phyloP scores from a whole-genome alignment of 2,113 vertebrate species.

The Festucalex cinctus region DNA sequence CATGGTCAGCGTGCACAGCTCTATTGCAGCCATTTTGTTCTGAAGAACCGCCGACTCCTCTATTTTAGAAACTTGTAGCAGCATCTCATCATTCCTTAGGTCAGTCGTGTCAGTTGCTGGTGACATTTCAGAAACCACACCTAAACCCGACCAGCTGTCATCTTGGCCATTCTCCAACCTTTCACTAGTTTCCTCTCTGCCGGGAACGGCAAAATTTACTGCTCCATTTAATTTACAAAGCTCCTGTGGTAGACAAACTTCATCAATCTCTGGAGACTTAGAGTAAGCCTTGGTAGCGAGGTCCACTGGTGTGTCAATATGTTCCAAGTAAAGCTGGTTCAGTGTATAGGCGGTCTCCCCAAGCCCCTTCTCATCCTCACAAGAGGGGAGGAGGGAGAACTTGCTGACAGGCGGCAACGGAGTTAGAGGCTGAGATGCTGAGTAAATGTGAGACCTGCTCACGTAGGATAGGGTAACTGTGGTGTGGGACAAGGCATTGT shows the following conservation, averaged over 20 bases:
- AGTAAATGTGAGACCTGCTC: constrained; percentile 72
- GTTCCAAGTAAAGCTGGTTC: constrained; percentile 58
- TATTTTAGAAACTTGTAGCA: constrained; percentile 53
- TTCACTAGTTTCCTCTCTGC: neutral
- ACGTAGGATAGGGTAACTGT: constrained; percentile 78
- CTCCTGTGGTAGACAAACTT: constrained; percentile 25
- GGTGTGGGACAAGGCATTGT: constrained; percentile 73
- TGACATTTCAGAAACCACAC: constrained; percentile 30
- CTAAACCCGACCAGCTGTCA: constrained; percentile 29
- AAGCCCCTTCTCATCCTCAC: constrained; percentile 44
- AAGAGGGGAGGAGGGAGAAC: constrained; percentile 55
- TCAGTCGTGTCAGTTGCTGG: constrained; percentile 5
- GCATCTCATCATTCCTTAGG: constrained; percentile 39
- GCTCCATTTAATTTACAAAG: constrained; percentile 45
- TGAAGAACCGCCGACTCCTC: constrained; percentile 27
- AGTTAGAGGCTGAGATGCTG: constrained; percentile 51
- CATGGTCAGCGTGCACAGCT: constrained; percentile 45
- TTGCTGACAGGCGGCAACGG: constrained; percentile 57
- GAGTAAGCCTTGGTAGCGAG: constrained; percentile 50
- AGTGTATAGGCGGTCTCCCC: constrained; percentile 39
- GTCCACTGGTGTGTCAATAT: constrained; percentile 47
- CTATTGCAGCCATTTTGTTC: constrained; percentile 14
- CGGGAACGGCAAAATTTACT: constrained; percentile 24
- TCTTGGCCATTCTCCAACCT: constrained; percentile 46
- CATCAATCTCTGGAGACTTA: constrained; percentile 42